phyloP scores from a whole-genome alignment of 1,140 invertebrate species.

The Harpegnathos saltator region DNA sequence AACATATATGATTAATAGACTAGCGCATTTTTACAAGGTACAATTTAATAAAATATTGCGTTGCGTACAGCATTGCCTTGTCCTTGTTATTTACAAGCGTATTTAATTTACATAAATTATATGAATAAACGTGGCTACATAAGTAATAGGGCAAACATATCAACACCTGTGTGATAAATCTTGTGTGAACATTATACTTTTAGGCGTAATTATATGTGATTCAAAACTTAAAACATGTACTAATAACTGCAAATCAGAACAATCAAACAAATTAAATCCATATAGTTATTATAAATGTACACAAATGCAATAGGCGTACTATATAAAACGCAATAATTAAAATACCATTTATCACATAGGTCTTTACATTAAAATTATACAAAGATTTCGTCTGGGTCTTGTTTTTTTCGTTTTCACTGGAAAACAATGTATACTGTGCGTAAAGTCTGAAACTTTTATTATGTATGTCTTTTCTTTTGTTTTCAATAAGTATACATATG shows the following conservation, averaged over 20 bases:
- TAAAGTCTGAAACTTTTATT: conserved; percentile 54
- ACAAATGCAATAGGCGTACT: not conserved
- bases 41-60: not conserved
- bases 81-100: conserved; percentile 3
- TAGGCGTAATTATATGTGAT: not conserved
- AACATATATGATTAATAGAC: conserved; percentile 2
- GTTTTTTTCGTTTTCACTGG: not conserved
- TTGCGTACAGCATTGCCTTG: not conserved
- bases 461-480: not conserved
- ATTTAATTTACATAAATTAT: not conserved
- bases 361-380: not conserved
- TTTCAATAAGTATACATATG: conserved; percentile 38
- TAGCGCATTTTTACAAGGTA: not conserved
- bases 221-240: not conserved
- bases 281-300: not conserved
- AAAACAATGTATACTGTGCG: conserved; percentile 9
- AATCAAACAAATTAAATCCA: not conserved
- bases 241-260: not conserved
- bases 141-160: not conserved
- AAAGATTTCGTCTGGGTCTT: conserved; percentile 1
- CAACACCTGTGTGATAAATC: not conserved
- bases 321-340: conserved; percentile 7
- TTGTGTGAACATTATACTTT: not conserved
- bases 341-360: not conserved
- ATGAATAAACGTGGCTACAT: not conserved